These are phyloP conservation scores for Metacarcinus magister DNA, from an alignment of 2,888 invertebrate genomes.

Conservation along the genomic window DNA sequence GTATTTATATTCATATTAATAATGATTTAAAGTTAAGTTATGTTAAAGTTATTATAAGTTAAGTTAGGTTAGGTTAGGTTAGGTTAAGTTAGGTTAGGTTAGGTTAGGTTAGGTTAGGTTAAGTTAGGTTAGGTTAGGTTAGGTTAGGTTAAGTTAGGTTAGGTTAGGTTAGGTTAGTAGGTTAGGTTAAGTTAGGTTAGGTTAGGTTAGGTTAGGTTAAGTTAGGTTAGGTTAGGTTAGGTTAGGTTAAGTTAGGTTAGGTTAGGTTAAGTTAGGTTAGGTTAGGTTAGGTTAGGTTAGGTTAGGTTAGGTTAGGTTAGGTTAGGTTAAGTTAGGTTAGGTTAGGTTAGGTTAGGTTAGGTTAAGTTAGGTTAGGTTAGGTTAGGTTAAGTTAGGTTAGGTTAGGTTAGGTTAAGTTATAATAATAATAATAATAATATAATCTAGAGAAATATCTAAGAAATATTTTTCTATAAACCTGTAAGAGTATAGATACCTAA, in stretches of 20 bases:
- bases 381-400: background rate
- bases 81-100: slow-evolving; percentile 12
- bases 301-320: background rate
- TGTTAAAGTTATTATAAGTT: background rate
- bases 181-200: background rate
- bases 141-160: too few species aligned
- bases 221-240: slow-evolving; percentile 50
- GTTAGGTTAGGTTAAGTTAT: slow-evolving; percentile 29
- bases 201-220: slow-evolving; percentile 2
- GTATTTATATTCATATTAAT: background rate
- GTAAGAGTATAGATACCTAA: too few species aligned
- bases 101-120: slow-evolving; percentile 32
- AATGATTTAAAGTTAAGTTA: background rate
- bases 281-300: background rate
- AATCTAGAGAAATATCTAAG: background rate
- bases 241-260: slow-evolving; percentile 47
- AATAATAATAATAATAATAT: background rate
- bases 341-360: background rate
- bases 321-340: background rate
- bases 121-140: slow-evolving; percentile 30
- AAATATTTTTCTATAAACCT: too few species aligned
- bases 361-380: slow-evolving; percentile 18
- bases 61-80: background rate
- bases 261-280: background rate
- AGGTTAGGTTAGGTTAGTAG: too few species aligned